Evolutionary conservation across 2,888 invertebrate genomes (phyloP).

Genomic region (Trypoxylon attenuatum): DNA sequence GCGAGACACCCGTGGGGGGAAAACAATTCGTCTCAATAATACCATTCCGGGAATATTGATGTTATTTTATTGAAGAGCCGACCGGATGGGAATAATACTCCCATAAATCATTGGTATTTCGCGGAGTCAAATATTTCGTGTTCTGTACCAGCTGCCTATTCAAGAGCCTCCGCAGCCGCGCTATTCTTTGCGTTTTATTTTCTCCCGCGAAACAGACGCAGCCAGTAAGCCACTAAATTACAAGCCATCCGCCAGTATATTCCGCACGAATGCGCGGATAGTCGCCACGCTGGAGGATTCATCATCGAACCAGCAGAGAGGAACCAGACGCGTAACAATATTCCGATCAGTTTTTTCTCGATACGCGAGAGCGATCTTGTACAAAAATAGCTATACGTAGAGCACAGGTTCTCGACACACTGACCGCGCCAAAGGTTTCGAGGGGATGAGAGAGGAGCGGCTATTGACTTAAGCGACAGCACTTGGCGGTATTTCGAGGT

Average conservation of each 20-base stretch:
- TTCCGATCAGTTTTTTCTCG: too few relatives aligned
- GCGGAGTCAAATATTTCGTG: conserved; percentile 16
- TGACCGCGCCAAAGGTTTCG: too few relatives aligned
- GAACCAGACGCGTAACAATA: too few relatives aligned
- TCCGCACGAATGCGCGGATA: too few relatives aligned
- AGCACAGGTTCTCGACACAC: too few relatives aligned
- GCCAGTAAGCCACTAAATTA: too few relatives aligned
- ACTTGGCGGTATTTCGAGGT: conserved; percentile 15
- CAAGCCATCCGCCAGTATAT: too few relatives aligned
- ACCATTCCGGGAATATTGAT: conserved; percentile 23
- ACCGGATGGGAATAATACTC: conserved; percentile 27
- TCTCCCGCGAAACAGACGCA: too few relatives aligned
- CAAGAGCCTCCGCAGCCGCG: not conserved
- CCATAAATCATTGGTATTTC: conserved; percentile 35
- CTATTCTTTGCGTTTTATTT: conserved; percentile 19
- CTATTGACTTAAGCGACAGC: not conserved
- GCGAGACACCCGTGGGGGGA: conserved; percentile 12
- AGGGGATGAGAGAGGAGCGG: not conserved
- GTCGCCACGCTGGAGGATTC: too few relatives aligned
- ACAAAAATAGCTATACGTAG: too few relatives aligned
- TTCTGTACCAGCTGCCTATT: not conserved
- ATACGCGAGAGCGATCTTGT: too few relatives aligned
- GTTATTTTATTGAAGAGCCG: conserved; percentile 38
- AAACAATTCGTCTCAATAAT: conserved; percentile 43
- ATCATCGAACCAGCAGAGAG: too few relatives aligned